Base-by-base conservation (phyloP, 2,888 invertebrate species). In the Microplitis manilae region DNA sequence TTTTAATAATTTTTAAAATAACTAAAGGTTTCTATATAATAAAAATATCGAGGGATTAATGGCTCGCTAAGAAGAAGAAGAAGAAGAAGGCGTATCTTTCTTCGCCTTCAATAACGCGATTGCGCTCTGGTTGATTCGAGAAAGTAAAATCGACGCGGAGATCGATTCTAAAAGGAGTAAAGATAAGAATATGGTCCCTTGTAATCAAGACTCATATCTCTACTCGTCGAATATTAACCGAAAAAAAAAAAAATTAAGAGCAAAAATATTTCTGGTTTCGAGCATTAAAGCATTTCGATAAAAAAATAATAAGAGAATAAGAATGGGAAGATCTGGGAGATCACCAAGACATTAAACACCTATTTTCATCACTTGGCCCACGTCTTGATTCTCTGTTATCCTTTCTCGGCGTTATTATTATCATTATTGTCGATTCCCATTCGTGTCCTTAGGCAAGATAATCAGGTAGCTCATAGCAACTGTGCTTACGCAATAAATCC, bases 361-460 rank as follows among this genome's bases (percentile, higher is more conserved):
- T 65, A 62, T 62, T 17, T 75, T 73, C 78, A 76, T 81, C 75
- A 71, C 39, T 75, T 40, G 60, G 62, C 77, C 78, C 76, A 73
- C 81, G 65, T 78, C 74, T 77, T 75, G 77, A 74, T 79, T 77
- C 71, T 60, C 77, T 30, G 59, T 17, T 13, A 15, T 64, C 50
- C 40, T 75, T 59, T 39, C n/a, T 41, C 64, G 50, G 64, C 13
- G 38, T 59, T 50, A 65, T 64, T 64, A 15, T 68, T 13, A 67
- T 50, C 62, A 38, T 68, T 20, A 59, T 69, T 62, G 50, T 9
- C 39, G 1, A 38, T n/a, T 38, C 38, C 30, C 17, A 30, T 68
- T 40, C 17, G 70, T 60, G 71, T 71, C 71, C 62, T 71, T 61
- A 71, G 71, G 71, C 71, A 41, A 67, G 74, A 75, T 75, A 60